Conservation (phyloP, 2,797 vertebrate species). For the Dryobates pubescens region DNA sequence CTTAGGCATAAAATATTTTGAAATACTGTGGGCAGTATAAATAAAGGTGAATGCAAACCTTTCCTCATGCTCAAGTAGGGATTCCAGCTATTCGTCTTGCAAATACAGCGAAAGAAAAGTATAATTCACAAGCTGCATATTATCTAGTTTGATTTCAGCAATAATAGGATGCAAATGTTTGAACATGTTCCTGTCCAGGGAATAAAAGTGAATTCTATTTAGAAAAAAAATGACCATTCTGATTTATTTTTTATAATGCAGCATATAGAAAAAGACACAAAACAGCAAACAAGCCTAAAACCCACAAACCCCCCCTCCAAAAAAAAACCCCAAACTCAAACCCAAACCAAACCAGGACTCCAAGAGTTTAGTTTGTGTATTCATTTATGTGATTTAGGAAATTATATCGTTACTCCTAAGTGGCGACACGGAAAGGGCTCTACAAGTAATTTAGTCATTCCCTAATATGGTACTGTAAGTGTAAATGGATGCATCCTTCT, state of each 20-base stretch:
- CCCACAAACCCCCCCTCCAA: too few relatives aligned
- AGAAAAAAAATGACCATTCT: conserved; percentile 29
- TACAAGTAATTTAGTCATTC: conserved; percentile 82
- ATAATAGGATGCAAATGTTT: conserved; percentile 25
- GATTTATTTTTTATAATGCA: conserved; percentile 47
- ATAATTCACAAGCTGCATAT: background rate
- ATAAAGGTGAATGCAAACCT: conserved; percentile 1
- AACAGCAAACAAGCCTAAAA: too few relatives aligned
- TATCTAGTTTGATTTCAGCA: conserved; percentile 47
- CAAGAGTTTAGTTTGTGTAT: conserved; percentile 74
- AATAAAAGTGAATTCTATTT: background rate
- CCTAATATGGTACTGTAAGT: conserved; percentile 80
- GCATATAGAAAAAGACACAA: background rate
- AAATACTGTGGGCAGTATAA: conserved; percentile 43
- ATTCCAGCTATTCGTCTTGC: conserved; percentile 18
- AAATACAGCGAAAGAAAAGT: conserved; percentile 49
- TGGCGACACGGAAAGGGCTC: conserved; percentile 72
- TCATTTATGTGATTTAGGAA: conserved; percentile 81
- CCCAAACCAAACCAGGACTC: background rate
- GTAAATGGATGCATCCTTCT: conserved; percentile 77
- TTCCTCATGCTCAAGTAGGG: background rate
- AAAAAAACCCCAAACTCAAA: too few relatives aligned
- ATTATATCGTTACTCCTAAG: conserved; percentile 83
- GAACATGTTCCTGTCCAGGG: background rate
- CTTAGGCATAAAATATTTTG: conserved; percentile 65